Percentiles rank a stretch among this genome's conserved stretches.
Conservation (phyloP, 2,888 invertebrate genomes). For the Schrankia costaestrigalis region DNA sequence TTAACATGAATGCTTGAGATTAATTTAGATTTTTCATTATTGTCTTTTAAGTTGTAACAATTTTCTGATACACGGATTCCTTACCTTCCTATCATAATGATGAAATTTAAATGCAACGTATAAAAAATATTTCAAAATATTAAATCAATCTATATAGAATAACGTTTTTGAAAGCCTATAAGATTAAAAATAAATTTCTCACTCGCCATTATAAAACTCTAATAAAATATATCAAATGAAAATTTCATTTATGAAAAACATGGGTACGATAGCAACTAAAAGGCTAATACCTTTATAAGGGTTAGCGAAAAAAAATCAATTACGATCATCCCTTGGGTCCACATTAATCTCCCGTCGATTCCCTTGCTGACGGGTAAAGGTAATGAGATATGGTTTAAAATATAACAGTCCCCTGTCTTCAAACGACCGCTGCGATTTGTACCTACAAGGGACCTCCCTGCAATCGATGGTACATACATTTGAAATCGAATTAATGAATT, state of each 20-base stretch:
- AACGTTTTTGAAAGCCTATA: background rate
- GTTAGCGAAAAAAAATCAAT: slow-evolving; percentile 39
- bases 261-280: slow-evolving; percentile 27
- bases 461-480: too few relatives aligned
- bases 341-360: slow-evolving; percentile 42
- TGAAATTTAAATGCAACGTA: too few relatives aligned
- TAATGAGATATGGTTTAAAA: slow-evolving; percentile 35
- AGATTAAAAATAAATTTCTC: slow-evolving; percentile 1
- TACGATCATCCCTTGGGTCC: slow-evolving; percentile 32
- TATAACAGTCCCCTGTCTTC: slow-evolving; percentile 21
- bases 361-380: slow-evolving; percentile 26
- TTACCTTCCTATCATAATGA: too few relatives aligned
- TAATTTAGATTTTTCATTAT: too few relatives aligned
- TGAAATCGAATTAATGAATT: slow-evolving; percentile 3
- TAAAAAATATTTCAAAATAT: too few relatives aligned
- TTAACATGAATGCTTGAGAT: too few relatives aligned
- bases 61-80: too few relatives aligned
- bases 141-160: background rate
- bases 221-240: slow-evolving; percentile 18
- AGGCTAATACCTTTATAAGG: slow-evolving; percentile 24
- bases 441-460: too few relatives aligned
- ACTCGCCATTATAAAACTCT: slow-evolving; percentile 9
- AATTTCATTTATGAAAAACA: slow-evolving; percentile 21
- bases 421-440: slow-evolving; percentile 10
- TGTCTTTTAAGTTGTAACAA: too few relatives aligned